Percentiles rank a stretch among this genome's conserved stretches.
Conservation (phyloP, 2,888 invertebrate genomes). For the Alcis repandata region DNA sequence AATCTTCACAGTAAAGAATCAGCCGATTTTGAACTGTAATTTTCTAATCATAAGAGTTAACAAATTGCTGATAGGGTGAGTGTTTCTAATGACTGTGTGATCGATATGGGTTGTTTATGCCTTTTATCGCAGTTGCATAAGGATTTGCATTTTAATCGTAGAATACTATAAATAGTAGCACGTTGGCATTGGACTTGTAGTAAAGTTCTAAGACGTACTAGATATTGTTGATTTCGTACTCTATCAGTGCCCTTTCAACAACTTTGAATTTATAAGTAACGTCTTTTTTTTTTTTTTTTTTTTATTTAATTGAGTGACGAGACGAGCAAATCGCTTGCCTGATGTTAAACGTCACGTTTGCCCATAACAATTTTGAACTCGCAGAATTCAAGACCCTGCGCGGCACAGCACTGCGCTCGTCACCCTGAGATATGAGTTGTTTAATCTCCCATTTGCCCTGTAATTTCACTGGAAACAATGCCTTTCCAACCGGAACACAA, state of each 20-base stretch:
- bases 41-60: neutral
- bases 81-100: conserved; percentile 25
- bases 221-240: neutral
- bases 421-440: too few relatives aligned
- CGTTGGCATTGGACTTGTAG: conserved; percentile 26
- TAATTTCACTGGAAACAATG: too few relatives aligned
- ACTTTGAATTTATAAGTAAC: too few relatives aligned
- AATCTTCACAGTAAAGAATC: neutral
- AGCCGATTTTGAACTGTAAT: neutral
- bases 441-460: too few relatives aligned
- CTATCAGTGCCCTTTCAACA: neutral
- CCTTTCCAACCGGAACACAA: too few relatives aligned
- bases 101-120: conserved; percentile 30
- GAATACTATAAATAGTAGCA: conserved; percentile 19
- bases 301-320: too few relatives aligned
- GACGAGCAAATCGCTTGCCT: too few relatives aligned
- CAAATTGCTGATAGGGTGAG: neutral
- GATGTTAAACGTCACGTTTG: too few relatives aligned
- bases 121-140: conserved; percentile 37
- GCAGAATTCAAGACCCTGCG: too few relatives aligned
- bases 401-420: too few relatives aligned
- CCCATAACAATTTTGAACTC: too few relatives aligned
- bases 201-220: neutral
- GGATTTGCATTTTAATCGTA: conserved; percentile 24
- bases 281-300: too few relatives aligned